A percentile compares a stretch with the other conserved stretches of the same genome.
phyloP scores from a whole-genome alignment of 2,888 invertebrate species.

The Drosophila flavopinicola region DNA sequence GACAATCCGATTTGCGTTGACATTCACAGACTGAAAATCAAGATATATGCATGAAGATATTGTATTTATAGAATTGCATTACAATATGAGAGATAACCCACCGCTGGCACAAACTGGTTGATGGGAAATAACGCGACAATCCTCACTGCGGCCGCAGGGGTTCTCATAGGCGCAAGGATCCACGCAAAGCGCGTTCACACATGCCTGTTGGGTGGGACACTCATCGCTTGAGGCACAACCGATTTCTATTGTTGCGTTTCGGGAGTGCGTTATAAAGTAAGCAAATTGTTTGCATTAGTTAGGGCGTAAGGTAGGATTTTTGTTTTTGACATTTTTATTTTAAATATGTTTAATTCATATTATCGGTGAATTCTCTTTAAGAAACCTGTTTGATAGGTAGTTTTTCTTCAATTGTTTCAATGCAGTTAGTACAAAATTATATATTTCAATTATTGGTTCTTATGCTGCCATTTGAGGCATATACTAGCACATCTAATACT shows the following conservation, averaged over 20 bases:
- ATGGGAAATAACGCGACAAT: slow-evolving; percentile 93
- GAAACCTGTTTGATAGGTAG: slow-evolving; percentile 71
- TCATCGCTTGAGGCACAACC: slow-evolving; percentile 92
- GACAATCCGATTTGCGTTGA: slow-evolving; percentile 89
- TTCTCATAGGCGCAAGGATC: slow-evolving; percentile 92
- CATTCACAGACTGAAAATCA: slow-evolving; percentile 85
- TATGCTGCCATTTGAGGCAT: slow-evolving; percentile 17
- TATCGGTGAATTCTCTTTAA: slow-evolving; percentile 50
- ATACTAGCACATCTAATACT: slow-evolving; percentile 45
- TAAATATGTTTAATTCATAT: slow-evolving; percentile 43
- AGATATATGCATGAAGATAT: not conserved
- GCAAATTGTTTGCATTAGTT: slow-evolving; percentile 51
- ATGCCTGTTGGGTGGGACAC: slow-evolving; percentile 91
- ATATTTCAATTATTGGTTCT: slow-evolving; percentile 30
- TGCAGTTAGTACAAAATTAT: slow-evolving; percentile 67
- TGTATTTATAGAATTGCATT: not conserved
- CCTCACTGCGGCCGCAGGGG: slow-evolving; percentile 90
- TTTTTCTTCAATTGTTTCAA: slow-evolving; percentile 62
- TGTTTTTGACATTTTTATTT: slow-evolving; percentile 20
- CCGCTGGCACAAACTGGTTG: slow-evolving; percentile 93
- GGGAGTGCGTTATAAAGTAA: slow-evolving; percentile 22
- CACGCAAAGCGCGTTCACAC: slow-evolving; percentile 91
- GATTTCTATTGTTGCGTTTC: slow-evolving; percentile 86
- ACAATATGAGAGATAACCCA: slow-evolving; percentile 76
- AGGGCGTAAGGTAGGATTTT: slow-evolving; percentile 9